Evolutionary conservation across 92 coral and sea anemone species (phyloP).

Genomic region (Porites lobata): DNA sequence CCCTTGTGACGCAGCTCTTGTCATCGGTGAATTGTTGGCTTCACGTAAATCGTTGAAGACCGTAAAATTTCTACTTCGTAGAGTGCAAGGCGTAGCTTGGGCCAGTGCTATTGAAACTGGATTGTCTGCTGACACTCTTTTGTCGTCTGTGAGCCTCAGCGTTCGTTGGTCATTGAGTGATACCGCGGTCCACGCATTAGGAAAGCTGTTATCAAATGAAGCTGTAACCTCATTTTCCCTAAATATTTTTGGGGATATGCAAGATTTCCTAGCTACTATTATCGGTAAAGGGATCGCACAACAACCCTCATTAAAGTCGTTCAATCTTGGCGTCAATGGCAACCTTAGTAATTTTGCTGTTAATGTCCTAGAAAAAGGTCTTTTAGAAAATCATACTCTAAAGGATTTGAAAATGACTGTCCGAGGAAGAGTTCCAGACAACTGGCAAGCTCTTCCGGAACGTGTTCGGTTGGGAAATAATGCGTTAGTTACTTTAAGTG

Average conservation of each 20-base stretch:
- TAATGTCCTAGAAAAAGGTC: not conserved
- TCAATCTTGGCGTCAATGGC: not conserved
- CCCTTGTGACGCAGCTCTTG: not conserved
- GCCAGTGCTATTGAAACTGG: constrained; percentile 4
- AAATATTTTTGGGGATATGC: not conserved
- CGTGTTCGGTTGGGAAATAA: not conserved
- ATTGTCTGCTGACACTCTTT: not conserved
- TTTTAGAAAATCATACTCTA: not conserved
- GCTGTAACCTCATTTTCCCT: not conserved
- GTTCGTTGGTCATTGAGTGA: not conserved
- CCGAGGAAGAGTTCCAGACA: not conserved
- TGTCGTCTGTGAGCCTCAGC: not conserved
- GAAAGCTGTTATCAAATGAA: not conserved
- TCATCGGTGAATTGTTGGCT: not conserved
- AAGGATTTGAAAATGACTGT: not conserved
- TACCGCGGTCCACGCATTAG: not conserved
- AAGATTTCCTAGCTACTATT: not conserved
- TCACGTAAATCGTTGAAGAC: not conserved
- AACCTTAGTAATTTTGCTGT: not conserved
- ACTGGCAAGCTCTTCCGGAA: not conserved
- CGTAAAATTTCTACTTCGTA: not conserved
- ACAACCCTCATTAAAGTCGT: not conserved
- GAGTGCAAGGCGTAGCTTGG: not conserved
- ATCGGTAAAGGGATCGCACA: not conserved
- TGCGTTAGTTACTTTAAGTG: not conserved